Evolutionary conservation across 30 jellyfish, hydroid and myxozoan species (phyloP).

Genomic region (Calvadosia cruxmelitensis): DNA sequence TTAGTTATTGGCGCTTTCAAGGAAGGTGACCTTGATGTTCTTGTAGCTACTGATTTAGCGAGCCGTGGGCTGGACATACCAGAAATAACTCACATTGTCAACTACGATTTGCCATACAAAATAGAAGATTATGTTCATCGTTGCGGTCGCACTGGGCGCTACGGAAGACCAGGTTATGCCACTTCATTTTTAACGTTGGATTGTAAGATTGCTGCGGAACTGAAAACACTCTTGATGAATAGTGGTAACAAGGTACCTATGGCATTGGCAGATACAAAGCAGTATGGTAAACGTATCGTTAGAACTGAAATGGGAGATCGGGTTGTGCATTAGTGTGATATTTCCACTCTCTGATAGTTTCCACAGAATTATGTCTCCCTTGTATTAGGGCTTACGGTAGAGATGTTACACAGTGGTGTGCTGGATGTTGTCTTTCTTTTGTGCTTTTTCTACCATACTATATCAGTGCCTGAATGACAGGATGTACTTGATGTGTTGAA

Average conservation of each 20-base stretch:
- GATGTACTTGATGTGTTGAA: too few relatives aligned
- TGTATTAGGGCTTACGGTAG: too few relatives aligned
- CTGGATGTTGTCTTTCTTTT: too few relatives aligned
- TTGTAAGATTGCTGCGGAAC: conserved; percentile 74
- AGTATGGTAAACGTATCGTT: conserved; percentile 61
- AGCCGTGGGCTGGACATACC: conserved; percentile 85
- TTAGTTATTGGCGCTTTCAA: conserved; percentile 33
- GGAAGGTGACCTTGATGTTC: conserved; percentile 45
- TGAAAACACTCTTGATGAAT: conserved; percentile 44
- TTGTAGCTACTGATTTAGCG: conserved; percentile 87
- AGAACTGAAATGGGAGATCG: conserved; percentile 85
- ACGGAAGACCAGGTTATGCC: conserved; percentile 74
- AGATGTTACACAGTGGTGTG: too few relatives aligned
- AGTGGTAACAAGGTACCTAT: conserved; percentile 45
- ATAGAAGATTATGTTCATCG: conserved; percentile 85
- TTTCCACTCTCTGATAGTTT: too few relatives aligned
- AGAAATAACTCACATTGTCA: conserved; percentile 68
- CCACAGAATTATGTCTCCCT: too few relatives aligned
- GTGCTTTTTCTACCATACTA: too few relatives aligned
- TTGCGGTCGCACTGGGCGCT: conserved; percentile 93
- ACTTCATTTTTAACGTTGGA: conserved; percentile 74
- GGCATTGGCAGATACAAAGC: conserved; percentile 55
- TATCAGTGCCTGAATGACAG: too few relatives aligned
- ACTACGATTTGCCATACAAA: conserved; percentile 63
- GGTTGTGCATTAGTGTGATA: conserved; percentile 8